Percentiles rank a stretch among this genome's conserved stretches.
These are phyloP conservation scores for Cygnus atratus DNA, from an alignment of 2,113 vertebrate genomes.

Conservation along the genomic window DNA sequence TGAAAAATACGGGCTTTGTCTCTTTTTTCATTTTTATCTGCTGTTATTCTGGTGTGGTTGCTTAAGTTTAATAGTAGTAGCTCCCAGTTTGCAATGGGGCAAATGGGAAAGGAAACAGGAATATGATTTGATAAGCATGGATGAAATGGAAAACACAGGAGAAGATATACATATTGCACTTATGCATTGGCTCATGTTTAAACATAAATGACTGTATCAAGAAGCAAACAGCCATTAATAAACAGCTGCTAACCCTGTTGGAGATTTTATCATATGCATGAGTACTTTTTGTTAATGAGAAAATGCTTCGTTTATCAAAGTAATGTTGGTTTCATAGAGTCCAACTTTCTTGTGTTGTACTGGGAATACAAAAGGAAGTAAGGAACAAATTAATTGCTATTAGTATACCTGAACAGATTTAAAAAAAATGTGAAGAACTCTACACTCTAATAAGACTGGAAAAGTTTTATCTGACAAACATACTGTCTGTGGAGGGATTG, in stretches of 20 bases:
- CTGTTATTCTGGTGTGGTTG: background rate
- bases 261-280: constrained; percentile 60
- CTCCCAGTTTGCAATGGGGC: background rate
- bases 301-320: constrained; percentile 69
- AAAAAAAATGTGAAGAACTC: background rate
- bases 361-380: constrained; percentile 2
- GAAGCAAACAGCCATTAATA: constrained; percentile 68
- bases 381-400: background rate
- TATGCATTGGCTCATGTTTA: constrained; percentile 64
- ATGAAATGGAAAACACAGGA: constrained; percentile 53
- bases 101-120: constrained; percentile 1
- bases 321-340: constrained; percentile 44
- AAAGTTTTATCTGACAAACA: background rate
- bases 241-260: constrained; percentile 64
- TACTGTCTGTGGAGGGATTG: background rate
- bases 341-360: constrained; percentile 4
- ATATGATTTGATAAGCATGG: constrained; percentile 9
- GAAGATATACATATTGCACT: constrained; percentile 35
- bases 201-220: constrained; percentile 62
- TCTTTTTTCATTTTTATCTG: background rate
- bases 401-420: background rate
- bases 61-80: background rate
- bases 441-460: background rate
- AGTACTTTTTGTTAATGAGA: constrained; percentile 69
- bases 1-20: background rate